Evolutionary conservation across 2,888 invertebrate species (phyloP), one percentile per base, ranked within the genome.

Genomic region (Cancer borealis): DNA sequence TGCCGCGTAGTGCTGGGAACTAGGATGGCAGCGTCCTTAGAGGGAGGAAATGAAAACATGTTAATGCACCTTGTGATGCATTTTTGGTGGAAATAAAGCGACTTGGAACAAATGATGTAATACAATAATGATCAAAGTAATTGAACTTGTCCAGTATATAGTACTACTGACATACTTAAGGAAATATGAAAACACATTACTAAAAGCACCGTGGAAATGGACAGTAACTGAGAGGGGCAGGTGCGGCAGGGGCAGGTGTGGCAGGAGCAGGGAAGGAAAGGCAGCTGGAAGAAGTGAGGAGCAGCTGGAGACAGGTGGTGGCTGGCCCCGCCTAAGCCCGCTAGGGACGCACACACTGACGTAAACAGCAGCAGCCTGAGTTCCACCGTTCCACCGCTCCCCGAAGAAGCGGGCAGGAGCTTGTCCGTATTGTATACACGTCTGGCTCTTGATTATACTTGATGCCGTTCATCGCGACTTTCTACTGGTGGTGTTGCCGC

Each of bases 251-350:
- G 73, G 73, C 3, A 21, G 73, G 8, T 73, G 73, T 2, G n/a
- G 54, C 54, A 54, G 54, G 17, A n/a, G 73, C 3, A 21, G 73
- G 8, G 73, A 4, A 73, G n/a, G 73, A 5, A n/a, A 73, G 73
- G 73, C 73, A 73, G 73, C 73, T 73, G 73, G 73, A 73, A 26
- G 73, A 73, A 26, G 73, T 26, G 73, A 73, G 73, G 26, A 73
- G 73, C 73, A 73, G 73, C 73, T 73, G 73, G n/a, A n/a, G 73
- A n/a, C 73, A 73, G 73, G 73, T 73, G 73, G 73, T 73, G 26
- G 73, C 5, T 26, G 73, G 73, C 73, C 73, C n/a, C 73, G 73
- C 73, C 73, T n/a, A 17, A n/a, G 0, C 73, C 73, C 73, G 73
- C 73, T n/a, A 26, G 73, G n/a, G 73, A 73, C 73, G 6, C 21